These are phyloP conservation scores for Drosophila aff. DNA, from an alignment of 1,140 invertebrate genomes.

Conservation along the genomic window DNA sequence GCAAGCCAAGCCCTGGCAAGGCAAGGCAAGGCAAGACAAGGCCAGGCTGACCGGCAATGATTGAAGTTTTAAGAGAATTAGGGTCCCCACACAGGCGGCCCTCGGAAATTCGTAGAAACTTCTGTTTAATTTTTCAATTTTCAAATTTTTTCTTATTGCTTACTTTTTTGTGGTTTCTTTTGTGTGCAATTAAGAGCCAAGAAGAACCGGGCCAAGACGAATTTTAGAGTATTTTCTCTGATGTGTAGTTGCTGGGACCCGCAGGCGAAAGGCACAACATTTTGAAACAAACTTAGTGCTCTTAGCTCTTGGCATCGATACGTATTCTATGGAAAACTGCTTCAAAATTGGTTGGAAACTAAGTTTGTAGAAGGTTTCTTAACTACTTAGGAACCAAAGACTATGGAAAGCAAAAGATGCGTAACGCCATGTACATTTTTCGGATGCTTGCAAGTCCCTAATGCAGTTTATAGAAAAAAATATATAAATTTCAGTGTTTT, in stretches of 20 bases:
- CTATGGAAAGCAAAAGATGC: background rate
- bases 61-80: constrained; percentile 29
- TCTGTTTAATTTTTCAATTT: constrained; percentile 13
- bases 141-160: background rate
- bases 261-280: background rate
- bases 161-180: background rate
- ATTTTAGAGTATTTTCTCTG: background rate
- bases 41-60: constrained; percentile 3
- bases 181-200: constrained; percentile 9
- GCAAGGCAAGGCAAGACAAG: background rate
- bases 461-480: background rate
- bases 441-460: background rate
- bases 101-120: constrained; percentile 11
- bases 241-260: constrained; percentile 1
- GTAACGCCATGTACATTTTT: background rate
- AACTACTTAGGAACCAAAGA: background rate
- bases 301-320: constrained; percentile 2
- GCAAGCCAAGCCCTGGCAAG: background rate
- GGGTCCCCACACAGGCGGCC: background rate
- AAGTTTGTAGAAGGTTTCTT: background rate
- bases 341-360: background rate
- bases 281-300: constrained; percentile 10
- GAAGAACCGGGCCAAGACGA: background rate
- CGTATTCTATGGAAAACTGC: constrained; percentile 1
- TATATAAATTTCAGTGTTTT: too few species aligned